Evolutionary conservation across 2,797 vertebrate genomes (phyloP), one percentile per base, ranked within the genome.

Genomic region (Syndactyla subalaris): DNA sequence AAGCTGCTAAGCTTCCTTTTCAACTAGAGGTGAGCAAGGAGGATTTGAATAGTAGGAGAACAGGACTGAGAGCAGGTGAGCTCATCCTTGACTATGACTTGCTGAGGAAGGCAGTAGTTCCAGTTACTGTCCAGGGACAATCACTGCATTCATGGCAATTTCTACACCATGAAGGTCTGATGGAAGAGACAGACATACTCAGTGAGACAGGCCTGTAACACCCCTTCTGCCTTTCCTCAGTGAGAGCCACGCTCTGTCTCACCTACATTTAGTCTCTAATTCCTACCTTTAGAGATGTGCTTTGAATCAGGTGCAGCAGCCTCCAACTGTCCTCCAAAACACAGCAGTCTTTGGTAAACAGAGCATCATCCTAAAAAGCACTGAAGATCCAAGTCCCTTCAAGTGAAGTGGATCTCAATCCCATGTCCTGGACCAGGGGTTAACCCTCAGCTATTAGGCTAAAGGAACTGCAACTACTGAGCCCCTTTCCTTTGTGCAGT

Each of bases 381-480:
- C 23, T 36, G 15, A 39, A 49, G 34, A 78, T 57, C 19, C n/a
- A 55, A 79, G 36, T 14, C 15, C 4, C 24, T 48, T 73, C 51
- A 66, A 39, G 9, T 32, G 51, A 82, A 43, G 9, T 49, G 27
- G 34, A 78, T 24, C 68, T 73, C 52, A 79, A 62, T 2, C 11
- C 6, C 32, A 34, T 0, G 0, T 59, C 20, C 61, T 34, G 38
- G 32, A 48, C 16, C n/a, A 41, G 22, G 3, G 21, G 57, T 26
- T 38, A 80, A 34, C 4, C 11, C 34, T 21, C 26, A 74, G 20
- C 36, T 57, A 21, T n/a, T 62, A 49, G 4, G 15, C n/a, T 83
- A 23, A 74, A 77, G 30, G 61, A 36, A 63, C 12, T 51, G 22
- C 18, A 77, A 15, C 41, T 36, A 29, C 14, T 54, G 38, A 93